A percentile compares a stretch with the other conserved stretches of the same genome.
Evolutionary conservation across 2,797 vertebrate genomes (phyloP).

Genomic region (Notoglanidium macrostoma): DNA sequence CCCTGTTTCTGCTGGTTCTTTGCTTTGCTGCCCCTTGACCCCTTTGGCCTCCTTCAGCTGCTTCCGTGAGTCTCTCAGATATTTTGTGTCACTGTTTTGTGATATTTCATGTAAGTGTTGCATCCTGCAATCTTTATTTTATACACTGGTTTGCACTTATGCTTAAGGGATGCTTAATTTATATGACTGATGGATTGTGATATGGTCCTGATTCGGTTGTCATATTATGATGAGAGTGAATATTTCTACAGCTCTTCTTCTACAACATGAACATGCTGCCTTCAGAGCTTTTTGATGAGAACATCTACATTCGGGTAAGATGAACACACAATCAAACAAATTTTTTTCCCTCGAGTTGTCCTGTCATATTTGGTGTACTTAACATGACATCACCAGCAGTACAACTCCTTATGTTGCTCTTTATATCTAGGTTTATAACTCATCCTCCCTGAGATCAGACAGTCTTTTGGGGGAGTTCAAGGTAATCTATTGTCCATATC

Average conservation of each 20-base stretch:
- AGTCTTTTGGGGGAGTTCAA: constrained; percentile 78
- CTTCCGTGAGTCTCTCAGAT: constrained; percentile 48
- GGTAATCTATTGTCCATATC: constrained; percentile 50
- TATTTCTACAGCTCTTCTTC: constrained; percentile 85
- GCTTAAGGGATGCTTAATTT: neutral
- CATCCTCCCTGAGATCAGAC: constrained; percentile 74
- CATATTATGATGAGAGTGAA: constrained; percentile 2
- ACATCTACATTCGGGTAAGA: constrained; percentile 84
- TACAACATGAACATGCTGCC: constrained; percentile 93
- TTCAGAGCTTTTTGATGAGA: constrained; percentile 89
- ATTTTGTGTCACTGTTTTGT: constrained; percentile 38
- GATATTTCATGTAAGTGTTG: neutral
- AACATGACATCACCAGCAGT: neutral
- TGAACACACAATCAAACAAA: neutral
- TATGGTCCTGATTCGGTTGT: neutral
- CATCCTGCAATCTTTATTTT: neutral
- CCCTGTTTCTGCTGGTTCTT: constrained; percentile 21
- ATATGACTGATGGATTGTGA: neutral
- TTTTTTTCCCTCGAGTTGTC: neutral
- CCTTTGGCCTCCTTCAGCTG: constrained; percentile 9
- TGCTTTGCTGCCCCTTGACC: constrained; percentile 24
- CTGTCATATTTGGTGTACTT: neutral
- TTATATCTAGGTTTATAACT: constrained; percentile 71
- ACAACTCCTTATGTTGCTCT: neutral
- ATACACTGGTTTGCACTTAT: neutral